Evolutionary conservation across 2,113 vertebrate species (phyloP).

Genomic region (Phaethornis superciliosus): DNA sequence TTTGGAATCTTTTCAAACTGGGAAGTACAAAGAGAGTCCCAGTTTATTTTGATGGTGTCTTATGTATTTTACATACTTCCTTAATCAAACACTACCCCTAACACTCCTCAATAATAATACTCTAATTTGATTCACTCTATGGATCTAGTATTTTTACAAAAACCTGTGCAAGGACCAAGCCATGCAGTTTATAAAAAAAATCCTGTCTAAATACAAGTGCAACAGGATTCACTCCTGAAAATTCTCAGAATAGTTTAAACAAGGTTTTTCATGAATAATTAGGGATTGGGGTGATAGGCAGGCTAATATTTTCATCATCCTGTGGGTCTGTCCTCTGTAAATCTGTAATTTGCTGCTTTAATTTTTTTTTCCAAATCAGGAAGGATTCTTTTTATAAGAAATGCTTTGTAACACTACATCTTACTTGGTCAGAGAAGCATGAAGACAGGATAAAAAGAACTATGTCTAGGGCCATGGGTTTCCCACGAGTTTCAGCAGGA

Average conservation of each 20-base stretch:
- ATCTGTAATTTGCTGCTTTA: neutral
- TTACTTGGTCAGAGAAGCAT: constrained; percentile 3
- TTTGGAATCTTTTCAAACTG: constrained; percentile 18
- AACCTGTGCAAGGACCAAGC: neutral
- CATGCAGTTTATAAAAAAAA: neutral
- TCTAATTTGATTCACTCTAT: neutral
- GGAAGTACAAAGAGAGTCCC: neutral
- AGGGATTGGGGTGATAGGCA: neutral
- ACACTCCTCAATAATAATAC: neutral
- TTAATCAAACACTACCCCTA: neutral
- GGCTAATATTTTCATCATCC: neutral
- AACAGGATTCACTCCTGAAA: neutral
- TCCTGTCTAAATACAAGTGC: neutral
- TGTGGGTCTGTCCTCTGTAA: neutral
- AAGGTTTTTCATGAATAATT: neutral
- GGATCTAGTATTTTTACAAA: neutral
- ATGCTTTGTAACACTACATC: neutral
- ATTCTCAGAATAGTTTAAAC: neutral
- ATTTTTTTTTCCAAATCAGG: neutral
- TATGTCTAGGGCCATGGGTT: neutral
- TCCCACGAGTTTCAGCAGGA: neutral
- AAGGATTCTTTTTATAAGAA: neutral
- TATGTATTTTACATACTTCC: neutral
- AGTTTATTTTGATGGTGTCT: neutral
- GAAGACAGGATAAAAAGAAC: neutral